A percentile compares a stretch with the other conserved stretches of the same genome.
Evolutionary conservation across 2,888 invertebrate genomes (phyloP).

Genomic region (Ethmia dodecea): DNA sequence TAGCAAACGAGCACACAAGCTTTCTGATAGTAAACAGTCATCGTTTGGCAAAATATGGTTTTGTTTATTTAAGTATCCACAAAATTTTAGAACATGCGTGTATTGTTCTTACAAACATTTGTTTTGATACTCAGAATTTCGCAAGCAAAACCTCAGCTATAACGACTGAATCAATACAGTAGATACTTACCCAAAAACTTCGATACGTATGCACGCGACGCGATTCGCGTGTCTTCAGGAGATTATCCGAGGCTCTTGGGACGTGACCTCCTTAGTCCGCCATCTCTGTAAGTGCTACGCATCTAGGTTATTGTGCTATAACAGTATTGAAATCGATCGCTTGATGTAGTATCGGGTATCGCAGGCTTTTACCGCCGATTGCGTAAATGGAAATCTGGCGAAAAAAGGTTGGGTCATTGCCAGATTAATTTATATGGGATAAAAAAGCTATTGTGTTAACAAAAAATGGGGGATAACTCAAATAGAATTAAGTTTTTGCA

Average conservation of each 20-base stretch:
- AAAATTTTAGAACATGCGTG: no score
- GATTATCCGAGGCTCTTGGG: constrained; percentile 55
- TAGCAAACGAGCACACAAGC: no score
- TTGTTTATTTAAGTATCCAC: no score
- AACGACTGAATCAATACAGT: not conserved
- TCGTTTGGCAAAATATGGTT: no score
- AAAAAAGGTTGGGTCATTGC: constrained; percentile 5
- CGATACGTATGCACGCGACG: constrained; percentile 35
- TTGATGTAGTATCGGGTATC: constrained; percentile 44
- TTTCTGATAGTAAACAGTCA: no score
- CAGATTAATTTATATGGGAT: no score
- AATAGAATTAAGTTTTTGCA: no score
- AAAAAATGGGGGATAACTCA: no score
- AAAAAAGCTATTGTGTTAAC: no score
- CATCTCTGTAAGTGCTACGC: constrained; percentile 65
- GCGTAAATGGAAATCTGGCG: constrained; percentile 50
- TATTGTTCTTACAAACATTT: no score
- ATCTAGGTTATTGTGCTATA: constrained; percentile 61
- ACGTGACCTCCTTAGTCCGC: constrained; percentile 56
- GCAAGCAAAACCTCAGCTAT: no score
- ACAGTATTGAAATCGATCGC: constrained; percentile 47
- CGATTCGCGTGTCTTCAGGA: constrained; percentile 54
- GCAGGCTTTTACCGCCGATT: constrained; percentile 49
- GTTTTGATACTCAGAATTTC: no score
- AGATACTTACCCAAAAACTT: not conserved